These are phyloP conservation scores for Gymnarchus niloticus DNA, from an alignment of 2,113 vertebrate genomes.

Conservation along the genomic window DNA sequence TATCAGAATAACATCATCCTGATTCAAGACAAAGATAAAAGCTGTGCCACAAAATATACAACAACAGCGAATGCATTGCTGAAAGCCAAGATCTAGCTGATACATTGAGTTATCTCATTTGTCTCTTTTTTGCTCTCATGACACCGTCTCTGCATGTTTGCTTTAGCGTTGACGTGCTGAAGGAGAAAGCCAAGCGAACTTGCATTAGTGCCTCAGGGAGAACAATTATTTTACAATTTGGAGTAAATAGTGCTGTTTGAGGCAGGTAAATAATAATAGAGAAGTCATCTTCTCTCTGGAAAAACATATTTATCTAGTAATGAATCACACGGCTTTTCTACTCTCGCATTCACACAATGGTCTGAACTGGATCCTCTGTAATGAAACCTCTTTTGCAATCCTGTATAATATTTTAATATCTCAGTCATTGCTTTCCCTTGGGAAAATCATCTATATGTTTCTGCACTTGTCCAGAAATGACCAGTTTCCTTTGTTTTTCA, in stretches of 20 bases:
- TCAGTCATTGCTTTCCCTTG: not conserved
- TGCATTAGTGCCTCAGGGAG: constrained; percentile 17
- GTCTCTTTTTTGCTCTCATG: not conserved
- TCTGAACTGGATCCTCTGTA: not conserved
- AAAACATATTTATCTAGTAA: constrained; percentile 18
- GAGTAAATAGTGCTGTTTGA: not conserved
- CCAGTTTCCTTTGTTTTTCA: not conserved
- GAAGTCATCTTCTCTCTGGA: constrained; percentile 16
- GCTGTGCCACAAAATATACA: not conserved
- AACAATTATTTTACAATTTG: constrained; percentile 27
- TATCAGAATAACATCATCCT: not conserved
- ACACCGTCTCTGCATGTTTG: constrained; percentile 6
- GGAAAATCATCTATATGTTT: not conserved
- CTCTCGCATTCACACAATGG: not conserved
- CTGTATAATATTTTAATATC: not conserved
- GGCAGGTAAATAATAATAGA: constrained; percentile 21
- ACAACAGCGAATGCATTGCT: not conserved
- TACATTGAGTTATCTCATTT: constrained; percentile 16
- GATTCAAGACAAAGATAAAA: not conserved
- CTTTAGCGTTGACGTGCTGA: constrained; percentile 18
- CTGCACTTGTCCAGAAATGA: not conserved
- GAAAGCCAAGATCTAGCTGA: constrained; percentile 8
- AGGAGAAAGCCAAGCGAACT: not conserved
- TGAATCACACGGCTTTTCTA: not conserved
- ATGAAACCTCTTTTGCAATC: not conserved